Conservation (phyloP, 2,888 invertebrate species). For the Xanthia icteritia region DNA sequence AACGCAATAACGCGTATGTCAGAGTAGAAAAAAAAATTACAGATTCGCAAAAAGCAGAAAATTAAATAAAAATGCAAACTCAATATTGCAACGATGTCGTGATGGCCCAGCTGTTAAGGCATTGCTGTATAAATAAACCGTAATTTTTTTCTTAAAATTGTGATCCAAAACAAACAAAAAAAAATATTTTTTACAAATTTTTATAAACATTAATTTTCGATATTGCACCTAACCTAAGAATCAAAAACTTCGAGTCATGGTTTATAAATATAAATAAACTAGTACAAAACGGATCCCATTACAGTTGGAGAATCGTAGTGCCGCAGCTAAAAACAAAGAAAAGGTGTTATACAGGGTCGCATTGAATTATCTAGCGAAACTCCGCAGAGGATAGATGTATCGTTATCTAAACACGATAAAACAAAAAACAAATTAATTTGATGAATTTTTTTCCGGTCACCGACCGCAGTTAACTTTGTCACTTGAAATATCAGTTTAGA, state of each 20-base stretch:
- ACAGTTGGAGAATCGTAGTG: slow-evolving; percentile 85
- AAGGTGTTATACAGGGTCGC: background rate
- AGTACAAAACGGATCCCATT: slow-evolving; percentile 59
- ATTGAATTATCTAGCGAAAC: no score
- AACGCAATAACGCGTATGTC: background rate
- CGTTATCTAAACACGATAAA: no score
- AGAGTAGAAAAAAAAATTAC: background rate
- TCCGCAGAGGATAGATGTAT: no score
- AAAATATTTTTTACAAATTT: background rate
- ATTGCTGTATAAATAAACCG: background rate
- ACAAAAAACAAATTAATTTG: no score
- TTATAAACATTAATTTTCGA: background rate
- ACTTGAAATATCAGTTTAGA: no score
- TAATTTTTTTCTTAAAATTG: slow-evolving; percentile 6
- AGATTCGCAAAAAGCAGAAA: background rate
- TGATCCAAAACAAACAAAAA: slow-evolving; percentile 23
- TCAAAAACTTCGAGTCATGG: slow-evolving; percentile 26
- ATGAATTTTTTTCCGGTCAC: no score
- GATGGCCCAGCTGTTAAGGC: no score
- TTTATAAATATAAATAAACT: slow-evolving; percentile 27
- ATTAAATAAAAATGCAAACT: background rate
- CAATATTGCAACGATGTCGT: background rate
- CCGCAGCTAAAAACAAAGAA: slow-evolving; percentile 82
- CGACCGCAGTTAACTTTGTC: no score
- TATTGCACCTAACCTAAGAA: slow-evolving; percentile 19